Evolutionary conservation across 2,888 invertebrate species (phyloP), one percentile per base, ranked within the genome.

Genomic region (Polydrusus tereticollis): DNA sequence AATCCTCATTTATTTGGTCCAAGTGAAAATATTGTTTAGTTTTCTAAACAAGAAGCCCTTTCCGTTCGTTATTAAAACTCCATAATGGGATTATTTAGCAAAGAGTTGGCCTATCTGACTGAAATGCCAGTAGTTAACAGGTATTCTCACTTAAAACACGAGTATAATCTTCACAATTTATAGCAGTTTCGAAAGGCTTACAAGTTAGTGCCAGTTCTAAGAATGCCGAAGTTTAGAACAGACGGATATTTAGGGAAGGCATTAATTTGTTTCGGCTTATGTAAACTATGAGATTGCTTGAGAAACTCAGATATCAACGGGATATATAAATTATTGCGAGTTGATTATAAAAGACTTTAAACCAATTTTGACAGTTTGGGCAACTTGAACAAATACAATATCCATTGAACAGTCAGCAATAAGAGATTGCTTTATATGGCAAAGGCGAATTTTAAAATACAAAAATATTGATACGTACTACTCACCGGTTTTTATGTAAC

Each of bases 61-160:
- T 33, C 10, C 10, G 7, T 1, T n/a, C 12, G 8, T 43, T 16
- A 45, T 20, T 45, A 45, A 45, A 45, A 1, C 20, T 20, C 23
- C 23, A 12, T 23, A 6, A n/a, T 47, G 21, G 0, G 47, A 50
- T 50, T 26, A 50, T 50, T 26, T 26, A 50, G 5, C 26, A 2
- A 10, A 45, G 20, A 45, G 20, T 45, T 45, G 18, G 10, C 8
- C 26, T 26, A 50, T 23, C 26, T 14, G n/a, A n/a, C 26, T 14
- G n/a, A n/a, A 26, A 26, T 14, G 26, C 6, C n/a, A 14, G 50
- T 80, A 79, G 80, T 80, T 80, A 80, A 80, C 80, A 80, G 80
- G 80, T 80, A 80, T 80, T 80, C 78, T 78, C 79, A 80, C 80
- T 80, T 79, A 78, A 76, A 23, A 26, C 75, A 76, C 76, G 75